Conservation (phyloP, 1,140 invertebrate genomes). For the Kradibia gibbosae region DNA sequence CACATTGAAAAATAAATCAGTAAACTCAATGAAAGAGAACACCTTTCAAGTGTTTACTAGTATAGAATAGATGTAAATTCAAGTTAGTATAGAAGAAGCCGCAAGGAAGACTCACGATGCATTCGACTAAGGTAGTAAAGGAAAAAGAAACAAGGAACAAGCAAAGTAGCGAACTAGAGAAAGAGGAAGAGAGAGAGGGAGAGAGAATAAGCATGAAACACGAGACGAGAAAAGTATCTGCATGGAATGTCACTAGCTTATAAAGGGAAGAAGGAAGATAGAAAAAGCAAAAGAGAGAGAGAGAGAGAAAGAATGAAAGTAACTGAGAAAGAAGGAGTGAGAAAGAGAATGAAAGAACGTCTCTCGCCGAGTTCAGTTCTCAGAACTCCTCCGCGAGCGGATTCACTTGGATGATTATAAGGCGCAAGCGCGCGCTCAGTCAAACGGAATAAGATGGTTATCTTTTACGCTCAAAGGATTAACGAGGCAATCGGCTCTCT, state of each 20-base stretch:
- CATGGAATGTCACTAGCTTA: conserved; percentile 68
- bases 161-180: background rate
- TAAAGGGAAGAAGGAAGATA: background rate
- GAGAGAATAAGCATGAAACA: conserved; percentile 59
- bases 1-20: too few relatives aligned
- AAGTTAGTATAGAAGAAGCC: conserved; percentile 29
- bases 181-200: conserved; percentile 23
- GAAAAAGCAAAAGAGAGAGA: background rate
- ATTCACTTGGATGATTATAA: conserved; percentile 68
- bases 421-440: conserved; percentile 58
- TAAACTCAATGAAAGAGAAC: too few relatives aligned
- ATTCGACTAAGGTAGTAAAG: conserved; percentile 19
- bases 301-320: background rate
- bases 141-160: conserved; percentile 37
- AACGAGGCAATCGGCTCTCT: conserved; percentile 60
- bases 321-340: conserved; percentile 30
- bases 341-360: conserved; percentile 58
- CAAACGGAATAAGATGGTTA: conserved; percentile 65
- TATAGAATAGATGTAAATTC: conserved; percentile 39
- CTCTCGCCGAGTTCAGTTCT: conserved; percentile 64
- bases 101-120: conserved; percentile 21
- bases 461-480: conserved; percentile 67
- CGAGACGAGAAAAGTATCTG: conserved; percentile 65
- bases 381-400: conserved; percentile 64
- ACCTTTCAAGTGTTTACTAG: background rate